Evolutionary conservation across 1,140 invertebrate species (phyloP).

Genomic region (Fopius arisanus): DNA sequence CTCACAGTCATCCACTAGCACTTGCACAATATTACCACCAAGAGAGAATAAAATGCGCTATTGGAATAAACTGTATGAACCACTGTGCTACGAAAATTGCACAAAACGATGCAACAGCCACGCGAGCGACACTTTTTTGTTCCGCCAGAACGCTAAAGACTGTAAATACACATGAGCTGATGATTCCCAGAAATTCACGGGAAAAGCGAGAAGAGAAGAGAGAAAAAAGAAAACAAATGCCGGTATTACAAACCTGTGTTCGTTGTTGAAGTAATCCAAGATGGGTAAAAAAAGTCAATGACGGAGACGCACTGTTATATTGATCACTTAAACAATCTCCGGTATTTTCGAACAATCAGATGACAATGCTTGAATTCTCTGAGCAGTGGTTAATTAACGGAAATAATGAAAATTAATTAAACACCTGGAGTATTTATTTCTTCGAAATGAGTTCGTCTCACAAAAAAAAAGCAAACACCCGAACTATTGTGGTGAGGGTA

Average conservation of each 20-base stretch:
- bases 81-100: conserved; percentile 13
- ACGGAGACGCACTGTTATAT: not conserved
- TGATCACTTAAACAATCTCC: not conserved
- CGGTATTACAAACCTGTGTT: not conserved
- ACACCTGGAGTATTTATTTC: not conserved
- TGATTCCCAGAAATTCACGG: not conserved
- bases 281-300: not conserved
- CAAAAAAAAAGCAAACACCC: not conserved
- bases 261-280: conserved; percentile 3
- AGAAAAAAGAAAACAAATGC: not conserved
- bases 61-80: not conserved
- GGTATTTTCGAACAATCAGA: not conserved
- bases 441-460: not conserved
- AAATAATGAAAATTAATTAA: not conserved
- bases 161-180: not conserved
- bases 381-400: no score
- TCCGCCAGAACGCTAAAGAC: not conserved
- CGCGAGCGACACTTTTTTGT: not conserved
- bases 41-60: not conserved
- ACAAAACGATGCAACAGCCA: conserved; percentile 15
- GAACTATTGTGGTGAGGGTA: not conserved
- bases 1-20: not conserved
- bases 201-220: not conserved
- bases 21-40: not conserved
- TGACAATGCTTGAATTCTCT: not conserved